Percentiles rank a stretch among this genome's conserved stretches.
phyloP scores from a whole-genome alignment of 2,888 invertebrate genomes.

The Leptopterna dolabrata region DNA sequence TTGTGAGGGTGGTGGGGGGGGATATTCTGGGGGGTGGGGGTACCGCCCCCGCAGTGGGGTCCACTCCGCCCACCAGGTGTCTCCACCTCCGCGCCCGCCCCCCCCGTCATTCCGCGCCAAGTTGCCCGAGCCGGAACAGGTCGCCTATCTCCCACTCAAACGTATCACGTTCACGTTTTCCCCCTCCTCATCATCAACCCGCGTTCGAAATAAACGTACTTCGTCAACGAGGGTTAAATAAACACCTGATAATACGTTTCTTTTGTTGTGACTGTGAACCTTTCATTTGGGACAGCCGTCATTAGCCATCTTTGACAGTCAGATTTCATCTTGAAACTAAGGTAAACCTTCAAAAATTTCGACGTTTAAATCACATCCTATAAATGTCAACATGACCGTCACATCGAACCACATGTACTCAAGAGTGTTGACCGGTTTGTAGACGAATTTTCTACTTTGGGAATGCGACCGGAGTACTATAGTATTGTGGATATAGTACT shows the following conservation, averaged over 20 bases:
- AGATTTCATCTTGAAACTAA: neutral
- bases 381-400: no score
- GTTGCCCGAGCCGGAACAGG: neutral
- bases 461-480: no score
- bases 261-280: neutral
- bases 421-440: no score
- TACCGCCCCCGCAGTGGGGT: neutral
- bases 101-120: conserved; percentile 1
- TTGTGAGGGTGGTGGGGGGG: no score
- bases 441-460: no score
- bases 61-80: neutral
- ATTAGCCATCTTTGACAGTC: neutral
- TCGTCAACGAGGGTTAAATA: neutral
- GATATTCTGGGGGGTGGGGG: neutral
- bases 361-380: no score
- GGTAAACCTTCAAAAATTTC: neutral
- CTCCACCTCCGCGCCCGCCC: neutral
- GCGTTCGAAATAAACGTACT: neutral
- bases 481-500: no score
- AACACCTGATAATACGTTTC: neutral
- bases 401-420: no score
- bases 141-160: neutral
- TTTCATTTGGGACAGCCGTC: neutral
- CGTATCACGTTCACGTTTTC: neutral
- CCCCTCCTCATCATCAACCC: no score